Conservation (phyloP, 2,888 invertebrate species). For the Dysmachus trigonus region DNA sequence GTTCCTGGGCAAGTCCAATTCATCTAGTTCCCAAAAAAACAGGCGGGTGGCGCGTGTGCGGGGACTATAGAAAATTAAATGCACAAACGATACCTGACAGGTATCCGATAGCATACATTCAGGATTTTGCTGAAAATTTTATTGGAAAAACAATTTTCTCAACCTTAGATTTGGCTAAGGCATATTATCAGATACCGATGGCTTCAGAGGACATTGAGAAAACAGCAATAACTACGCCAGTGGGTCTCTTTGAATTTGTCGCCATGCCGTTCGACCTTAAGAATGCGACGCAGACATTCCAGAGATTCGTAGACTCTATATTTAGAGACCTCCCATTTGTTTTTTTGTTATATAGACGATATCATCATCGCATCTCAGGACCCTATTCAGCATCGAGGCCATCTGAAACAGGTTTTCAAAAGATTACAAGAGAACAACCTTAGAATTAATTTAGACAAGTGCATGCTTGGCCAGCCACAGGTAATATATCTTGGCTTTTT, state of each 20-base stretch:
- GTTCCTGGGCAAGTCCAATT: constrained; percentile 61
- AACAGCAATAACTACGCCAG: constrained; percentile 59
- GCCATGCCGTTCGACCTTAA: constrained; percentile 54
- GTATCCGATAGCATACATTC: constrained; percentile 54
- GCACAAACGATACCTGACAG: constrained; percentile 55
- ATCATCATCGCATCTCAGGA: constrained; percentile 46
- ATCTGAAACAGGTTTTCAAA: background rate
- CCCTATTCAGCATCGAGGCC: background rate
- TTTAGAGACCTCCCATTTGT: constrained; percentile 52
- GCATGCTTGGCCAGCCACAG: background rate
- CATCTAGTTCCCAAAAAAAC: constrained; percentile 55
- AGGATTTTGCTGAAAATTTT: constrained; percentile 44
- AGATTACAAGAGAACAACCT: background rate
- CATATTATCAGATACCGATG: constrained; percentile 59
- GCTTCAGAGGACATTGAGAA: constrained; percentile 56
- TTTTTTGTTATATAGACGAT: constrained; percentile 55
- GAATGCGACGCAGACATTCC: constrained; percentile 59
- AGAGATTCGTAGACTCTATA: constrained; percentile 57
- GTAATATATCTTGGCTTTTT: background rate
- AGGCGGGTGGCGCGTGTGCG: constrained; percentile 57
- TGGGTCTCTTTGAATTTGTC: constrained; percentile 58
- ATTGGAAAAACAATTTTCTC: constrained; percentile 49
- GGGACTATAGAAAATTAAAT: constrained; percentile 56
- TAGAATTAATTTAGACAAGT: background rate
- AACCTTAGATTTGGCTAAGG: constrained; percentile 53